A percentile compares a stretch with the other conserved stretches of the same genome.
These are phyloP conservation scores for Nebria brevicollis DNA, from an alignment of 2,888 invertebrate species.

Conservation along the genomic window DNA sequence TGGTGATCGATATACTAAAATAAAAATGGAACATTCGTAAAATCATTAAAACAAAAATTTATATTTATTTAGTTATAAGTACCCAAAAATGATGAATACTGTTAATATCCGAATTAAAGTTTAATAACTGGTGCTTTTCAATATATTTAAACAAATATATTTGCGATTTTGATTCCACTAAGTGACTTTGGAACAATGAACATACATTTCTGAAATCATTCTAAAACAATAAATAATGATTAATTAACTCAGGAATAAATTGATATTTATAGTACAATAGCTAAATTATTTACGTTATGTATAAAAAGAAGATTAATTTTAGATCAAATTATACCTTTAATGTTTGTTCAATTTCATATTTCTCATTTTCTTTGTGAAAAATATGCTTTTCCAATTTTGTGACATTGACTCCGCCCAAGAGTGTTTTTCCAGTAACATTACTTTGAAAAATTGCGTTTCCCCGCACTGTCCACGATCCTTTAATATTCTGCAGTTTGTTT, in stretches of 20 bases:
- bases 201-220: constrained; percentile 58
- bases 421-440: constrained; percentile 56
- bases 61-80: constrained; percentile 3
- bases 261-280: not conserved
- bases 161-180: constrained; percentile 57
- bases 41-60: too few species aligned
- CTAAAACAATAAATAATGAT: constrained; percentile 52
- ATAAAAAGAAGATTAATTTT: too few species aligned
- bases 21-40: constrained; percentile 7
- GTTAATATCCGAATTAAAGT: constrained; percentile 54
- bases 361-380: constrained; percentile 52
- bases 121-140: constrained; percentile 59
- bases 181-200: constrained; percentile 55
- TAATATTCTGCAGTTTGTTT: constrained; percentile 60
- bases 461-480: constrained; percentile 64
- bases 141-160: constrained; percentile 65
- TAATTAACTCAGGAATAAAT: not conserved
- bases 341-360: constrained; percentile 53
- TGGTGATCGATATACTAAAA: constrained; percentile 53
- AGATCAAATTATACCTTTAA: constrained; percentile 53
- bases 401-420: constrained; percentile 58
- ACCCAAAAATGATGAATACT: constrained; percentile 58
- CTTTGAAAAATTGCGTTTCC: constrained; percentile 60
- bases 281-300: not conserved
- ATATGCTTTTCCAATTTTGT: constrained; percentile 55